phyloP scores from a whole-genome alignment of 1,140 invertebrate species.

The Drosophila grimshawi region DNA sequence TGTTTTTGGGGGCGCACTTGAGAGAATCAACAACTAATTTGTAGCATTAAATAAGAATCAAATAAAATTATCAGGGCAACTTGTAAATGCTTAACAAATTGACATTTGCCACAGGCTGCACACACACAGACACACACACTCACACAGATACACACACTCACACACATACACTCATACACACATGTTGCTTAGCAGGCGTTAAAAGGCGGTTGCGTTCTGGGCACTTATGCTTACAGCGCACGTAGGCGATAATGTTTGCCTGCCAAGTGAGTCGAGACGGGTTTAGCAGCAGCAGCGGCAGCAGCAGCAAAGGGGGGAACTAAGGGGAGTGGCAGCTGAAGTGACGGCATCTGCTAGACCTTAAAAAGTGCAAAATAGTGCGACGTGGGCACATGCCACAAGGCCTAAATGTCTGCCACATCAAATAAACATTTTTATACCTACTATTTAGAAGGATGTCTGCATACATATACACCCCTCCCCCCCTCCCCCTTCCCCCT shows the following conservation, averaged over 20 bases:
- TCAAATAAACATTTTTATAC: constrained; percentile 31
- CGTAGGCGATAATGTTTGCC: constrained; percentile 83
- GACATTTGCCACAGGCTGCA: constrained; percentile 57
- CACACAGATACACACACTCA: constrained; percentile 8
- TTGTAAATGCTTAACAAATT: constrained; percentile 84
- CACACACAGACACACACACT: constrained; percentile 14
- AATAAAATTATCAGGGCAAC: constrained; percentile 83
- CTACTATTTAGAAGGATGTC: constrained; percentile 32
- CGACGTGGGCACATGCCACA: constrained; percentile 61
- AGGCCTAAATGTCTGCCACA: constrained; percentile 48
- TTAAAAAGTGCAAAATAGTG: constrained; percentile 80
- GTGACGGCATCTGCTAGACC: constrained; percentile 54
- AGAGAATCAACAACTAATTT: constrained; percentile 77
- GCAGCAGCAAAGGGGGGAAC: neutral
- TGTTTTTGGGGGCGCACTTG: neutral
- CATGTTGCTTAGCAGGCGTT: constrained; percentile 39
- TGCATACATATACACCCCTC: constrained; percentile 2
- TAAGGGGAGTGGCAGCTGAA: constrained; percentile 1
- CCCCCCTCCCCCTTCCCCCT: neutral
- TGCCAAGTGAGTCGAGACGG: constrained; percentile 58
- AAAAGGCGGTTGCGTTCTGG: constrained; percentile 35
- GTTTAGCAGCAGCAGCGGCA: neutral
- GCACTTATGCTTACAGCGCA: constrained; percentile 68
- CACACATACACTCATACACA: neutral
- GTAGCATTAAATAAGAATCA: constrained; percentile 81